Base-by-base conservation (phyloP, 1,140 invertebrate species). In the Sycophila sp. region DNA sequence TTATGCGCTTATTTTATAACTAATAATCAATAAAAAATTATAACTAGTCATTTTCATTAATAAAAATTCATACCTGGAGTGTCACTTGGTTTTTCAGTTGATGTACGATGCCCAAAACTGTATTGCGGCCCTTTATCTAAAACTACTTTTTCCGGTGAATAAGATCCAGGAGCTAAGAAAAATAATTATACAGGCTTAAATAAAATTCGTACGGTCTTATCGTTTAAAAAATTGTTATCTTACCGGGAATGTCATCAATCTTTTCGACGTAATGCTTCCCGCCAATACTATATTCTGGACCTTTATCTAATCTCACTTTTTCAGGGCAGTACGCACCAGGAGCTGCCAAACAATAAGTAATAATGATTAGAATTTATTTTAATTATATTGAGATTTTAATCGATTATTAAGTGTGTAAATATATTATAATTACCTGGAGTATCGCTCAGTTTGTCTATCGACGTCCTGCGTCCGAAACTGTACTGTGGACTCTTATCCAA, bases 201-300 rank as follows among this genome's bases (percentile, higher is more conserved):
- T 11, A 45, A 15, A 65, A n/a, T 32, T 36, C 40, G 19, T 49
- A 53, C 40, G n/a, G 24, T 62, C 34, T 0, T 40, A n/a, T 47
- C 8, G 24, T 47, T 17, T 1, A 60, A 40, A 22, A 42, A 40
- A 6, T 32, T 28, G n/a, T 28, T 2, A 72, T 75, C 11, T 4
- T 64, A 76, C 81, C 85, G 22, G 87, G 87, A 60, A 78, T 86
- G 53, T 85, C 85, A 71, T 80, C 87, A 34, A 84, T 79, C 56
- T 90, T 87, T n/a, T 87, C 84, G 1, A 79, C 69, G 45, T 81
- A 80, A 28, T 86, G 88, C 77, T 88, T 90, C 13, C 87, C 84
- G 55, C 82, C 82, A 58, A 91, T 90, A 6, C 86, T 87, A 73
- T 84, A 91, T 64, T 88, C 86, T 0, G 89, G 90, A 26, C 87